Conservation (phyloP, 2,113 vertebrate species). For the Thunnus thynnus region DNA sequence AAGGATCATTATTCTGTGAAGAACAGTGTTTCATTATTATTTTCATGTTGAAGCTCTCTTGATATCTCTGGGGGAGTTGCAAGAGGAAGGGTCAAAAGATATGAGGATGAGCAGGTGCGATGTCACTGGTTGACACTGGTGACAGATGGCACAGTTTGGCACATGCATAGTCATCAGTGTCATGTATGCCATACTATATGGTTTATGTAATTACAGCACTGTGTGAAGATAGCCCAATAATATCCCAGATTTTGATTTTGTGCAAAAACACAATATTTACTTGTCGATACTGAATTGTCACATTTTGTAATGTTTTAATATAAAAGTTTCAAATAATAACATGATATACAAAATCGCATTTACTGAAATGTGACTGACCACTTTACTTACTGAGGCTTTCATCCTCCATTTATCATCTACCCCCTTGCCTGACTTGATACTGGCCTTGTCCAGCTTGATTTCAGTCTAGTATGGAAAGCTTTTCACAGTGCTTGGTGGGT, state of each 20-base stretch:
- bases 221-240: not conserved
- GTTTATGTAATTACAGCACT: not conserved
- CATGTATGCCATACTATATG: not conserved
- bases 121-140: not conserved
- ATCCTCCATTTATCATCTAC: not conserved
- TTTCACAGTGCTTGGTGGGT: not conserved
- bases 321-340: not conserved
- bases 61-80: not conserved
- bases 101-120: slow-evolving; percentile 8
- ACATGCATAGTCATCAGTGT: not conserved
- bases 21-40: not conserved
- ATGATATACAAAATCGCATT: not conserved
- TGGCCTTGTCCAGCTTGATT: not conserved
- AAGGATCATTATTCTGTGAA: not conserved
- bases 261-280: too few relatives aligned
- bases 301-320: too few relatives aligned
- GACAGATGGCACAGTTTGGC: slow-evolving; percentile 21
- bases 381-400: not conserved
- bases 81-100: slow-evolving; percentile 5
- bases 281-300: too few relatives aligned
- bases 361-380: not conserved
- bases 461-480: not conserved
- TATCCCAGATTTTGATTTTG: not conserved
- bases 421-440: not conserved
- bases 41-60: not conserved